A percentile compares a stretch with the other conserved stretches of the same genome.
Evolutionary conservation across 1,140 invertebrate species (phyloP).

Genomic region (Hetaerina americana): DNA sequence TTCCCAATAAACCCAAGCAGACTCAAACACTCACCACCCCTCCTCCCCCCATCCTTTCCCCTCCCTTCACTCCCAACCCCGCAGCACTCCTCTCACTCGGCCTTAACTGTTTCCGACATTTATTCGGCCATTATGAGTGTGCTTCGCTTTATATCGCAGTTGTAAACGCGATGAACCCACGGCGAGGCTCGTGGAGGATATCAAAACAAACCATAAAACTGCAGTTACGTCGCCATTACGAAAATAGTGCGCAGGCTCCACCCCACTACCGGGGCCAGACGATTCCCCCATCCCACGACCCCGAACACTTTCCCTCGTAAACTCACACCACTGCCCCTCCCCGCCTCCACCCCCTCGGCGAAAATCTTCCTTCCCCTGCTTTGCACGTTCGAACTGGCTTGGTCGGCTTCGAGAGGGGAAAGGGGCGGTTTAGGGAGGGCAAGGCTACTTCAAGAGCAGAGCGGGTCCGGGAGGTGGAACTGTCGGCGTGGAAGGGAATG

Average conservation of each 20-base stretch:
- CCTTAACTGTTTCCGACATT: constrained; percentile 10
- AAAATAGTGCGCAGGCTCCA: constrained; percentile 11
- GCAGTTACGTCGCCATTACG: constrained; percentile 19
- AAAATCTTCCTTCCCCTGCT: neutral
- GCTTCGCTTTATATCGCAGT: constrained; percentile 9
- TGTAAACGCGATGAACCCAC: constrained; percentile 15
- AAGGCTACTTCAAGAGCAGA: too few species aligned
- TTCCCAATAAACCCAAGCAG: constrained; percentile 1
- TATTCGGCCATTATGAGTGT: constrained; percentile 9
- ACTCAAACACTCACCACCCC: too few species aligned
- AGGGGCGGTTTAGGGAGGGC: too few species aligned
- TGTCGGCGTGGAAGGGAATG: too few species aligned
- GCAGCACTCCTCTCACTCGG: neutral
- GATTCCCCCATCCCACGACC: neutral
- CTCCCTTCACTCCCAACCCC: too few species aligned
- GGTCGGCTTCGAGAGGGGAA: neutral
- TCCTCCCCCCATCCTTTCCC: too few species aligned
- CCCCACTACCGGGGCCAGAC: neutral
- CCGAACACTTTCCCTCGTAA: neutral
- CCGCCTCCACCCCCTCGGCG: neutral
- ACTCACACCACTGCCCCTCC: neutral
- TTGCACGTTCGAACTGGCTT: too few species aligned
- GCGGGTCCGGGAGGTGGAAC: too few species aligned
- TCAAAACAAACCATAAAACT: constrained; percentile 23
- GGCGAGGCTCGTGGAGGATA: constrained; percentile 13